Conservation (phyloP, 2,888 invertebrate species). For the Drosophila multiciliata region DNA sequence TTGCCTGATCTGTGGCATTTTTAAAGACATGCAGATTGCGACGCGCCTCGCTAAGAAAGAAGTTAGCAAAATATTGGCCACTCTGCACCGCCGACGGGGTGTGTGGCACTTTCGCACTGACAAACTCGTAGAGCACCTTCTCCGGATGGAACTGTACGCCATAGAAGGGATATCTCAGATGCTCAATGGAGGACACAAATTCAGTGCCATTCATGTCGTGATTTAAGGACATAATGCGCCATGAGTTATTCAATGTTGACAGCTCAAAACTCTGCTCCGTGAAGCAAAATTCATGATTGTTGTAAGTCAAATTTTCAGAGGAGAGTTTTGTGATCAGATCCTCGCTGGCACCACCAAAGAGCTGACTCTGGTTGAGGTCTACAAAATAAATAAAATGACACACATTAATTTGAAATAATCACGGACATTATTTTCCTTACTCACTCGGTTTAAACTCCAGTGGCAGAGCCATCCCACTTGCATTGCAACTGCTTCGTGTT, state of each 20-base stretch:
- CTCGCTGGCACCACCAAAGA: constrained; percentile 88
- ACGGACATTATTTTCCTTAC: background rate
- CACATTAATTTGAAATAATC: background rate
- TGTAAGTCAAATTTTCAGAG: constrained; percentile 89
- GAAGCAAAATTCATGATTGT: constrained; percentile 91
- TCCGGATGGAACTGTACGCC: constrained; percentile 97
- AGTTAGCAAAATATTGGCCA: constrained; percentile 93
- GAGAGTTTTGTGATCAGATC: constrained; percentile 87
- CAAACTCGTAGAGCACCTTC: constrained; percentile 93
- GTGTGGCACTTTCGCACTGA: constrained; percentile 88
- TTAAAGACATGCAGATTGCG: constrained; percentile 88
- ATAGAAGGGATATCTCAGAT: constrained; percentile 91
- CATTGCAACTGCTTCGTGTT: constrained; percentile 88
- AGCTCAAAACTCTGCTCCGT: constrained; percentile 87
- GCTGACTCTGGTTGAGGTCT: constrained; percentile 88
- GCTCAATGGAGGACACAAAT: constrained; percentile 93
- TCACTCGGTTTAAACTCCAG: constrained; percentile 89
- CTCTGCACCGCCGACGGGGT: constrained; percentile 87
- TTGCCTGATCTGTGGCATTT: constrained; percentile 85
- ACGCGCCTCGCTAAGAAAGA: constrained; percentile 92
- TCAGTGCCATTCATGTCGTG: constrained; percentile 88
- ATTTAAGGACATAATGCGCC: constrained; percentile 90
- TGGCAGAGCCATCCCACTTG: constrained; percentile 87
- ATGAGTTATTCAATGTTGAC: constrained; percentile 87
- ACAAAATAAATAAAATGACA: constrained; percentile 11